Percentiles rank a stretch among this genome's conserved stretches.
Conservation (phyloP, 2,113 vertebrate genomes). For the Ovis canadensis region DNA sequence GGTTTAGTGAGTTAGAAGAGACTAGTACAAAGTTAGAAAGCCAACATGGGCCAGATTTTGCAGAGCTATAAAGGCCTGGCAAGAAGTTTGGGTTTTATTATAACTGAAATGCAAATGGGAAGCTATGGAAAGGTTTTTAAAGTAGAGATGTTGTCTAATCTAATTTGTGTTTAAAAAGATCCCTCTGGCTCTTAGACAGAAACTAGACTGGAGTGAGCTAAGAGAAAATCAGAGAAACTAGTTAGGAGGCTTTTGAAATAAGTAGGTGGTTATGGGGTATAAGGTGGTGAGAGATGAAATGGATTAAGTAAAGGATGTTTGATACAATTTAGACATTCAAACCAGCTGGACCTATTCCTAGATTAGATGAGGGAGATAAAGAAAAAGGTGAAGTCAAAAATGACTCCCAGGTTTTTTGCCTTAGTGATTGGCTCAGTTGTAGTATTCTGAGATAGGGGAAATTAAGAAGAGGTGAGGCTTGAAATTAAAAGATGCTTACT, state of each 20-base stretch:
- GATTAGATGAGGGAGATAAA: neutral
- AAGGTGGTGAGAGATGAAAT: neutral
- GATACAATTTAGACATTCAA: neutral
- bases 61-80: neutral
- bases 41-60: neutral
- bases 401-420: neutral
- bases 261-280: neutral
- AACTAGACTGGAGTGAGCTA: neutral
- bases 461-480: neutral
- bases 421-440: neutral
- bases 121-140: neutral
- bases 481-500: neutral
- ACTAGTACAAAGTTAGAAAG: neutral
- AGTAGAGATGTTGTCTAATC: neutral
- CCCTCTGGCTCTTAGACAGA: neutral
- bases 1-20: neutral
- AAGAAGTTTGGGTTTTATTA: neutral
- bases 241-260: neutral
- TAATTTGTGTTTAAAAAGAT: conserved; percentile 12
- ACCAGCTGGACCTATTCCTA: neutral
- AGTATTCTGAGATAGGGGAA: neutral
- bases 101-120: neutral
- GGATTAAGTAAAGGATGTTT: neutral
- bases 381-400: neutral
- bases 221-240: neutral